Conservation (phyloP, 2,797 vertebrate species). For the Mastacembelus armatus region DNA sequence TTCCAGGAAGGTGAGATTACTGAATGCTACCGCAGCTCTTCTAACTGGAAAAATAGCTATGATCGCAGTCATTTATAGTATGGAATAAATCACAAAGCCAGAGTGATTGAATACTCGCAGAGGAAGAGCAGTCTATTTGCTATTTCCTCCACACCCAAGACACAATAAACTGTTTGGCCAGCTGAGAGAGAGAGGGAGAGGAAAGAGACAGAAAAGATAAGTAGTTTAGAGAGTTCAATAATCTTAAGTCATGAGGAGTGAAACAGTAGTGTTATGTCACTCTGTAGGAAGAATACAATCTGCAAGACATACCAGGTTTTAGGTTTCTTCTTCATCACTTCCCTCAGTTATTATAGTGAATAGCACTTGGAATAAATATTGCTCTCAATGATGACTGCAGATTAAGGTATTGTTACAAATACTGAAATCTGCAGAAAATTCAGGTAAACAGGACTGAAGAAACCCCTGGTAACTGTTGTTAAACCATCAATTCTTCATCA, state of each 20-base stretch:
- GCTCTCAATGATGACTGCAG: neutral
- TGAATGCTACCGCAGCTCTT: constrained; percentile 30
- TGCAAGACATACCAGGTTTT: neutral
- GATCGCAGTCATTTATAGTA: constrained; percentile 66
- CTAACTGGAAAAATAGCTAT: constrained; percentile 50
- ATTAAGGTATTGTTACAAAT: constrained; percentile 6
- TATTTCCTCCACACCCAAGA: constrained; percentile 47
- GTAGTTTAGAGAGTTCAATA: constrained; percentile 25
- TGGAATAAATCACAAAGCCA: constrained; percentile 70
- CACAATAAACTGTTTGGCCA: constrained; percentile 47
- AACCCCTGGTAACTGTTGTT: neutral
- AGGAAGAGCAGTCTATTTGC: constrained; percentile 58
- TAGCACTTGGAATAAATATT: neutral
- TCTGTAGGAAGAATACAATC: neutral
- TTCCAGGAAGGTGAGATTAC: constrained; percentile 31
- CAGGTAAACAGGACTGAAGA: neutral
- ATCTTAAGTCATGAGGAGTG: constrained; percentile 22
- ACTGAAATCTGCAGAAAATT: constrained; percentile 17
- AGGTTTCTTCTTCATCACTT: neutral
- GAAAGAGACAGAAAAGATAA: neutral
- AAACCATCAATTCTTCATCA: constrained; percentile 20
- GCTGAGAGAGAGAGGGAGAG: constrained; percentile 18
- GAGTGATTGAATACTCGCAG: constrained; percentile 75
- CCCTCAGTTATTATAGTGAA: neutral
- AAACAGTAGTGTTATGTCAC: no score